Base-by-base conservation (phyloP, 2,797 vertebrate genomes). In the Steatocranus sp. region DNA sequence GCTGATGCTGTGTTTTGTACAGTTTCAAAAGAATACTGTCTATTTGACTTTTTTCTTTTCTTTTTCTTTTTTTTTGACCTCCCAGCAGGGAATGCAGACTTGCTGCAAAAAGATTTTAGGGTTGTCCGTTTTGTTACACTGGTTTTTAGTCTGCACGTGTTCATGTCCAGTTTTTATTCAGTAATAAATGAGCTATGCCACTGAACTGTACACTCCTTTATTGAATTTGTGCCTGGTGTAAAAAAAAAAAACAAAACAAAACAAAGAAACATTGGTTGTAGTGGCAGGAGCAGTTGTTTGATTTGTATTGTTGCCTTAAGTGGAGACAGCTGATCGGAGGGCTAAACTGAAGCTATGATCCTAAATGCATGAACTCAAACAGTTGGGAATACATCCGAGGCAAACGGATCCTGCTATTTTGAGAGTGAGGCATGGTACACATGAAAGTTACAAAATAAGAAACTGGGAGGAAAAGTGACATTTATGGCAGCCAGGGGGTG, bases 71-170 rank as follows among this genome's bases (percentile, higher is more conserved):
- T 41, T 27, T 23, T 32, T 34, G 97, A 97, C 97, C 97, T 88
- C 90, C 83, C 86, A 88, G 97, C 96, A 94, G 95, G 93, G 93
- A 94, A 94, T 97, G 97, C 97, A 97, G 97, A 98, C 96, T 96
- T 97, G 91, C 97, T 97, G 97, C 96, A 95, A 96, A 95, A 96
- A 94, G 95, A 96, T 97, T 97, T 97, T 97, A 97, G 91, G 87
- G 95, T 97, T 96, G 94, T 96, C 94, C 96, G 94, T 97, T 73
- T 98, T 98, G 97, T 97, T 97, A 97, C 97, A 98, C 98, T 98
- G 97, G 97, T 98, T 96, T 98, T 98, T 97, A 97, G 98, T 99
- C 98, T 98, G 98, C 98, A 99, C 96, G 97, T 98, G 96, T 97
- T 95, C 94, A 96, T 92, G 96, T 97, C 90, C 87, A 95, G 97